Base-by-base conservation (phyloP, 1,140 invertebrate genomes). In the Saccostrea cuccullata region DNA sequence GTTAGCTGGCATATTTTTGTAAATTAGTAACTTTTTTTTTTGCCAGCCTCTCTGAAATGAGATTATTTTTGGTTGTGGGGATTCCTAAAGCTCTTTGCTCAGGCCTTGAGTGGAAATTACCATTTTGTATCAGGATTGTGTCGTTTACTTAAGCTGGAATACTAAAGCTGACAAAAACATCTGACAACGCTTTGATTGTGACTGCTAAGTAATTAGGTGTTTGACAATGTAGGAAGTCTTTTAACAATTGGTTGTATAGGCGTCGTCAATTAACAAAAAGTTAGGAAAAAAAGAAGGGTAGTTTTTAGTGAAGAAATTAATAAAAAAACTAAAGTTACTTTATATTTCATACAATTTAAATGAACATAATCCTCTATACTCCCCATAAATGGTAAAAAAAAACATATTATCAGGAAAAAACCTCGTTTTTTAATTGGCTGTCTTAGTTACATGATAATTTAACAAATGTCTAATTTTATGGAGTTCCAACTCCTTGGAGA, bases 201-300 rank as follows among this genome's bases (percentile, higher is more conserved):
- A 73, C 26, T 73, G 26, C 70, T 13, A 23, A 26, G 70, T 26
- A 30, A 73, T 30, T 73, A n/a, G 70, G 15, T 30, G 15, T 36
- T 73, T 26, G 47, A 47, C 47, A 47, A 47, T 47, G 23, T 30
- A 36, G 70, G 30, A 36, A 30, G 36, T 73, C 58, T 30, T 23
- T 23, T 36, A 73, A 15, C 26, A 73, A 4, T 30, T 26, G n/a
- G 8, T 20, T 13, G 70, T 30, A 12, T 73, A 30, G 23, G 15
- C 70, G 70, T 30, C 70, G 70, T 73, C 26, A 30, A 36, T 73
- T 73, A 73, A 73, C 70, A 73, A 73, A 23, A 36, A 30, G 47
- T 36, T 36, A 47, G 9, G 9, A 47, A 47, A 47, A 47, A 47
- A 47, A 47, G 47, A 47, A 8, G 47, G 5, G 47, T 8, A 47